Evolutionary conservation across 2,888 invertebrate genomes (phyloP).

Genomic region (Parnassius glacialis): DNA sequence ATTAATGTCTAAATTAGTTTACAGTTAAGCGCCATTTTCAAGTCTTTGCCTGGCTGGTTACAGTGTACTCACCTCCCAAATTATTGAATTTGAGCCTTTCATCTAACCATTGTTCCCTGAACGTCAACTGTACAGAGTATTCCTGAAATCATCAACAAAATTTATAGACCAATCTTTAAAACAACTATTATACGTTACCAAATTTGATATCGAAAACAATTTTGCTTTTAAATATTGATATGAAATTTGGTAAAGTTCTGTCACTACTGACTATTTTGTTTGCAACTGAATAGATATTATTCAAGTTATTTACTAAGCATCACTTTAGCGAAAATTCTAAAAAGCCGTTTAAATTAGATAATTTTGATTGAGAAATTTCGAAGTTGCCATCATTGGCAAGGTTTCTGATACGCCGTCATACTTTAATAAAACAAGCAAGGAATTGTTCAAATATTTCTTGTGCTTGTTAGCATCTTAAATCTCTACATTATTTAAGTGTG

Average conservation of each 20-base stretch:
- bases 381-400: not conserved
- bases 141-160: slow-evolving; percentile 85
- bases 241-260: slow-evolving; percentile 16
- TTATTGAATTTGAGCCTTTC: slow-evolving; percentile 94
- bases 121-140: slow-evolving; percentile 98
- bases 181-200: slow-evolving; percentile 32
- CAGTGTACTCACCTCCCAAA: slow-evolving; percentile 84
- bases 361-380: not conserved
- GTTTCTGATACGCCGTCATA: not conserved
- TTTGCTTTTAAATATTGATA: not conserved
- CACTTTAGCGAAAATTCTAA: slow-evolving; percentile 15
- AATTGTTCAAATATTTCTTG: not conserved
- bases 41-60: too few species aligned
- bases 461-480: not conserved
- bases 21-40: too few species aligned
- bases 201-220: slow-evolving; percentile 27
- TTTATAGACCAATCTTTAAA: slow-evolving; percentile 20
- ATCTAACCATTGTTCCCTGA: slow-evolving; percentile 98
- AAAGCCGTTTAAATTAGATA: slow-evolving; percentile 16
- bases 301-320: slow-evolving; percentile 14
- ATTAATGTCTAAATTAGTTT: too few species aligned
- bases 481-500: not conserved
- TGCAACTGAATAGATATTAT: slow-evolving; percentile 12
- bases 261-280: slow-evolving; percentile 16
- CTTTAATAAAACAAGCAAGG: slow-evolving; percentile 2